Conservation (phyloP, 2,113 vertebrate species). For the Hydropotes inermis region DNA sequence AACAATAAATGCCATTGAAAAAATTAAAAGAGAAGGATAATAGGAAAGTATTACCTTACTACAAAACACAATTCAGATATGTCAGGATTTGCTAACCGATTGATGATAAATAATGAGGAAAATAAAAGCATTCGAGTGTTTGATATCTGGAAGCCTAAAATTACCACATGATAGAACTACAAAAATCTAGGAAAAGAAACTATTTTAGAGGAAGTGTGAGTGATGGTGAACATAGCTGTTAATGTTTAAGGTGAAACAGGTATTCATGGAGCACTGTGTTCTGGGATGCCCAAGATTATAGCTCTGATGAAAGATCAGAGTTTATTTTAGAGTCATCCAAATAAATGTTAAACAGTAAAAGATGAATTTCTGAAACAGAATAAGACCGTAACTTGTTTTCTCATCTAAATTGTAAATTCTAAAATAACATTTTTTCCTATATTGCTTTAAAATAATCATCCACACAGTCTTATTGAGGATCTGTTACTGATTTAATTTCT, state of each 20-base stretch:
- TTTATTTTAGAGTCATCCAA: background rate
- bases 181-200: background rate
- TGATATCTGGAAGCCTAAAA: conserved; percentile 2
- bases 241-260: background rate
- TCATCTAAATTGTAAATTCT: background rate
- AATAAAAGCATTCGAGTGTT: background rate
- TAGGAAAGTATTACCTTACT: background rate
- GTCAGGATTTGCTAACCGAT: background rate
- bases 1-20: background rate
- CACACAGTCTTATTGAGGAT: background rate
- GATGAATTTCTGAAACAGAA: background rate
- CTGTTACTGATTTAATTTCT: background rate
- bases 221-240: background rate
- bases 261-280: background rate
- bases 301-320: background rate
- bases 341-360: background rate
- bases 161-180: background rate
- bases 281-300: background rate
- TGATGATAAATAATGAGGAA: background rate
- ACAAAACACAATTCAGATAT: background rate
- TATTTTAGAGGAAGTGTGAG: background rate
- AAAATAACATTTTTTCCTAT: background rate
- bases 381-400: background rate
- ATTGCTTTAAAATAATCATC: conserved; percentile 29
- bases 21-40: background rate